These are phyloP conservation scores for Drosophila colorata DNA, from an alignment of 2,888 invertebrate genomes.

Conservation along the genomic window DNA sequence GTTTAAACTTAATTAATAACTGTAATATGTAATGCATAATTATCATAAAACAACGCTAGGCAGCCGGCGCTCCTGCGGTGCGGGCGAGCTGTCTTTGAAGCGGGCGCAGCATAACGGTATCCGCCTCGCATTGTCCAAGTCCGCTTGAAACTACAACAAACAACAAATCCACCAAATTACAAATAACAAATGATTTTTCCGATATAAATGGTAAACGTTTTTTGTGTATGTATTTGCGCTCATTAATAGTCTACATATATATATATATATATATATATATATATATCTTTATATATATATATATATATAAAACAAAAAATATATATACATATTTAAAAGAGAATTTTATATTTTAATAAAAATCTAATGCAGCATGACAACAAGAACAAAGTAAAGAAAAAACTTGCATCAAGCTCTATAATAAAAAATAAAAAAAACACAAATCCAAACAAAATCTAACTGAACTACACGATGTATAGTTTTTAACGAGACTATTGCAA, in stretches of 20 bases:
- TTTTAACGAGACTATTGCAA: conserved; percentile 65
- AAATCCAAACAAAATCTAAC: conserved; percentile 35
- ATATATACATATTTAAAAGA: conserved; percentile 35
- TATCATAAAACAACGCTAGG: conserved; percentile 50
- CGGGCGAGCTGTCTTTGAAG: conserved; percentile 45
- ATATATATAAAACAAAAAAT: conserved; percentile 32
- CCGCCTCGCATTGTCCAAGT: conserved; percentile 57
- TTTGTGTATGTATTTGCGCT: conserved; percentile 68
- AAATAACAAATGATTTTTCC: conserved; percentile 59
- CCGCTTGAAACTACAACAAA: conserved; percentile 67
- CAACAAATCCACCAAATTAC: conserved; percentile 77
- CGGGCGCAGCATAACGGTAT: conserved; percentile 18
- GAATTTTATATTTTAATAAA: conserved; percentile 70
- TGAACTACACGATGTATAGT: conserved; percentile 64
- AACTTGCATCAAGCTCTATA: conserved; percentile 54
- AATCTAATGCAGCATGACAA: conserved; percentile 62
- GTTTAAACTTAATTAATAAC: conserved; percentile 77
- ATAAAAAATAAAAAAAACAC: conserved; percentile 45
- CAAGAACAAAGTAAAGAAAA: conserved; percentile 54
- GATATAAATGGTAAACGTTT: conserved; percentile 48
- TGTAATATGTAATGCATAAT: conserved; percentile 70
- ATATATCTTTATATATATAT: conserved; percentile 22
- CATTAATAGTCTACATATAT: conserved; percentile 55
- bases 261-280: conserved; percentile 38
- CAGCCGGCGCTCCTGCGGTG: conserved; percentile 50